Conservation (phyloP, 1,140 invertebrate species). For the Sipha flava region DNA sequence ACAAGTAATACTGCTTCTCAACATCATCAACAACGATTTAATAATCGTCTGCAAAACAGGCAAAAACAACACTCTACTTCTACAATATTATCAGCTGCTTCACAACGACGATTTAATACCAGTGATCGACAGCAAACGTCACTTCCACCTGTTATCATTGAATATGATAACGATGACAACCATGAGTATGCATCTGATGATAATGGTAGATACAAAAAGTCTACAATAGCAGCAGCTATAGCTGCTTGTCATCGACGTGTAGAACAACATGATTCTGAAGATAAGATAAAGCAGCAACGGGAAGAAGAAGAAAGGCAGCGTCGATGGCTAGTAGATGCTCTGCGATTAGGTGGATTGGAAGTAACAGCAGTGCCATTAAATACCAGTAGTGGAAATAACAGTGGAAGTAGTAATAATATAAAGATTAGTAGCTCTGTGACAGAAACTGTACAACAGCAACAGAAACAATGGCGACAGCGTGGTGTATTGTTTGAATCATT, state of each 20-base stretch:
- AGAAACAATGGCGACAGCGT: too few species aligned
- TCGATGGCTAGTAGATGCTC: constrained; percentile 57
- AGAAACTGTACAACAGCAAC: neutral
- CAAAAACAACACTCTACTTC: neutral
- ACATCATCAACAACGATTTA: neutral
- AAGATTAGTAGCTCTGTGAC: neutral
- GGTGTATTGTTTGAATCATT: neutral
- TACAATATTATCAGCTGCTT: neutral
- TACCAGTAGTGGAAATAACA: constrained; percentile 36
- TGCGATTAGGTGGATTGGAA: constrained; percentile 62
- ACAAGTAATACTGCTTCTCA: neutral
- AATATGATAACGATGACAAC: neutral
- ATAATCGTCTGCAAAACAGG: neutral
- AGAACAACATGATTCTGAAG: neutral
- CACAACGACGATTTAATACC: neutral
- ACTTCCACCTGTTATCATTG: neutral
- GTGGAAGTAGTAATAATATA: neutral
- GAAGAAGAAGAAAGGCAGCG: neutral
- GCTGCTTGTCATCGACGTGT: neutral
- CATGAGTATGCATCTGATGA: neutral
- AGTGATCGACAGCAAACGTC: neutral
- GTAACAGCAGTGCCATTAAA: constrained; percentile 53
- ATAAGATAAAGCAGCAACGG: neutral
- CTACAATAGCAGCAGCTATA: neutral
- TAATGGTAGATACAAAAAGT: neutral